phyloP scores from a whole-genome alignment of 2,797 vertebrate genomes.

The Chaetophractus vellerosus region DNA sequence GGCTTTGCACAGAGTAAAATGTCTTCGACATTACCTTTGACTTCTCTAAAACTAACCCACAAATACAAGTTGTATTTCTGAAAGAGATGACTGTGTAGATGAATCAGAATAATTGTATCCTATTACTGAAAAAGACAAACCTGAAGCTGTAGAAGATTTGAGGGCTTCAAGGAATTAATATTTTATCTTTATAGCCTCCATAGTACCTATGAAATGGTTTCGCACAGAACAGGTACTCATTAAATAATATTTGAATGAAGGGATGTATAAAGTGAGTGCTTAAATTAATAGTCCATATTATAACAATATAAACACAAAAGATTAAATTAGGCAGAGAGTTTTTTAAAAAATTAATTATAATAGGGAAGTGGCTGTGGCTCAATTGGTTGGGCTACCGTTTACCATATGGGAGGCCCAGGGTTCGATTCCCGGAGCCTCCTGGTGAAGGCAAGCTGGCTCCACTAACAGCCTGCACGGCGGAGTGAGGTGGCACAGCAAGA shows the following conservation, averaged over 20 bases:
- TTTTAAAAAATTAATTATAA: too few relatives aligned
- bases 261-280: neutral
- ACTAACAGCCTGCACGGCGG: too few relatives aligned
- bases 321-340: neutral
- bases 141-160: neutral
- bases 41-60: neutral
- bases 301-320: constrained; percentile 33
- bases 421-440: too few relatives aligned
- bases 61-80: neutral
- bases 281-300: constrained; percentile 31
- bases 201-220: constrained; percentile 12
- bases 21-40: neutral
- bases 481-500: too few relatives aligned
- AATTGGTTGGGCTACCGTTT: too few relatives aligned
- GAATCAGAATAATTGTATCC: constrained; percentile 29
- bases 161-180: neutral
- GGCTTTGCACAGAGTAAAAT: neutral
- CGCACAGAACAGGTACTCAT: neutral
- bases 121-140: neutral
- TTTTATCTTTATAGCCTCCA: neutral
- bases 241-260: constrained; percentile 40
- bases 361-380: too few relatives aligned
- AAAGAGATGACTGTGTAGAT: neutral
- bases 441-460: too few relatives aligned
- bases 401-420: too few relatives aligned